Evolutionary conservation across 2,888 invertebrate species (phyloP), one percentile per base, ranked within the genome.

Genomic region (Agrochola lychnidis): DNA sequence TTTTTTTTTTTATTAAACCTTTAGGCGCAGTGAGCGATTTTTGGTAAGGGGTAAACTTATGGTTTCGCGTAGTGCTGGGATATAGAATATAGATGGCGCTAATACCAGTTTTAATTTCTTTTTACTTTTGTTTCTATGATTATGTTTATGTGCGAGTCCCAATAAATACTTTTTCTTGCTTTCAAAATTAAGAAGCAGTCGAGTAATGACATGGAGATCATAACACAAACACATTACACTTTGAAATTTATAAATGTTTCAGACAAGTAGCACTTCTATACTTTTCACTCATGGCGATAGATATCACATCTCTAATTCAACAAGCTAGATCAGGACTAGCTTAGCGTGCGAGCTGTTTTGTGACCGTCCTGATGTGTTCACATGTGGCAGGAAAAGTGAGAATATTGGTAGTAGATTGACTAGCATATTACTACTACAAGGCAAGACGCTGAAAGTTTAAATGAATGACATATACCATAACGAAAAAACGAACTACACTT

Each of bases 271-370:
- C 53, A 22, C 9, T 53, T 53, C 36, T 9, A 22, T 53, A 51
- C 51, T 6, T 19, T 9, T 53, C 22, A 53, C 22, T 22, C 22
- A 53, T 9, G 9, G 22, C 53, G 22, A 53, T 51, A 51, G 51
- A 51, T 53, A 22, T n/a, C 53, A 22, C 53, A 53, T 53, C 53
- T 22, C 22, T n/a, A n/a, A n/a, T 53, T 53, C 22, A 22, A 53
- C 53, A 53, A 53, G 22, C 10, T 53, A 53, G 53, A 53, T 7
- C 53, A 22, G 7, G 22, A 53, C 53, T 53, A 53, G 22, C 22
- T n/a, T 14, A 83, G 73, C 86, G 88, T 89, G 88, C 88, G 84
- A 53, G 81, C 72, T 72, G 84, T 83, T 85, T 78, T 82, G 30
- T 30, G 30, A 30, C 30, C 30, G 30, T 30, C 30, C 30, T 30